These are phyloP conservation scores for Chrysolophus pictus DNA, from an alignment of 2,797 vertebrate species.

Conservation along the genomic window DNA sequence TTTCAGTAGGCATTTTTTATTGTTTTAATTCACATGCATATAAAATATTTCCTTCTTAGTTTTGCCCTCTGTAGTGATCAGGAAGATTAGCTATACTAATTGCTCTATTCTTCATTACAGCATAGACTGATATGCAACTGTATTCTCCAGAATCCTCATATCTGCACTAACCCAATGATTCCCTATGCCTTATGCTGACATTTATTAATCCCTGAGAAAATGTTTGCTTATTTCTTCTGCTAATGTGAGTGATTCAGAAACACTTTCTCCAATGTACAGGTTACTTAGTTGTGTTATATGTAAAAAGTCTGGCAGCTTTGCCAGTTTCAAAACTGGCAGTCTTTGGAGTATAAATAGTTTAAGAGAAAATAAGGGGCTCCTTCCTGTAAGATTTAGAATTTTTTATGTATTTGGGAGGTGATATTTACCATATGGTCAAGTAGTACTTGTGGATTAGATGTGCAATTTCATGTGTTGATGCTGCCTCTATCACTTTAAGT, in stretches of 20 bases:
- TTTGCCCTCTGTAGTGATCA: not conserved
- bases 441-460: not conserved
- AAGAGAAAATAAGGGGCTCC: not conserved
- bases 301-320: not conserved
- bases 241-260: not conserved
- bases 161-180: not conserved
- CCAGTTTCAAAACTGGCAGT: not conserved
- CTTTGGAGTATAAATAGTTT: not conserved
- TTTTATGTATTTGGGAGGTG: not conserved
- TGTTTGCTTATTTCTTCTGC: not conserved
- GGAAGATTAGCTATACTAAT: not conserved
- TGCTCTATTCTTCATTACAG: not conserved
- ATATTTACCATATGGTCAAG: not conserved
- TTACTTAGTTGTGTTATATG: not conserved
- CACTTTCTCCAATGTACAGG: not conserved
- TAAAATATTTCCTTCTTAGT: not conserved
- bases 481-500: not conserved
- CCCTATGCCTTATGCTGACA: not conserved
- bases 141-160: not conserved
- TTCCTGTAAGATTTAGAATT: not conserved
- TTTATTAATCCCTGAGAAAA: not conserved
- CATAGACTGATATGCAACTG: rapidly evolving
- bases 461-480: not conserved
- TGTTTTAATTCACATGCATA: not conserved
- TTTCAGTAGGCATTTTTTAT: not conserved